Percentiles rank a stretch among this genome's conserved stretches.
Conservation (phyloP, 2,113 vertebrate species). For the Leucopternis melanops region DNA sequence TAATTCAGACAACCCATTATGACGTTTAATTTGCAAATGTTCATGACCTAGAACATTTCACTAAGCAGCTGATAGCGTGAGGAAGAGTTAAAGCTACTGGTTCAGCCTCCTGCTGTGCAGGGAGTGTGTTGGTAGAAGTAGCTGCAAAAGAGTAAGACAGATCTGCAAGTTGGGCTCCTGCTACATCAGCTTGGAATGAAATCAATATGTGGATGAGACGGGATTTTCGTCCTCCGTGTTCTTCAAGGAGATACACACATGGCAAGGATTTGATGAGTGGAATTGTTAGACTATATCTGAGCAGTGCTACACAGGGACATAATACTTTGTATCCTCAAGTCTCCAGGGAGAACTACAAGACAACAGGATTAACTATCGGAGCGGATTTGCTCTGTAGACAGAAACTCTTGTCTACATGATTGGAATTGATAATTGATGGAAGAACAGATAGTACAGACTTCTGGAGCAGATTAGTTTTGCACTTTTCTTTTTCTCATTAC, state of each 20-base stretch:
- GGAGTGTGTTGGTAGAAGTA: not conserved
- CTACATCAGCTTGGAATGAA: not conserved
- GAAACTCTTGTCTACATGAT: conserved; percentile 32
- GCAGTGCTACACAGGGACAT: not conserved
- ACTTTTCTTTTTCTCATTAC: conserved; percentile 47
- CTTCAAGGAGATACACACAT: not conserved
- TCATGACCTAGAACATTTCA: not conserved
- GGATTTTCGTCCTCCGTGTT: not conserved
- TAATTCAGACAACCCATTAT: not conserved
- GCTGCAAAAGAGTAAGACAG: not conserved
- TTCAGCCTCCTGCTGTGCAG: not conserved
- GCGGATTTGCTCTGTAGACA: conserved; percentile 26
- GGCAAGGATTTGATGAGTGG: not conserved
- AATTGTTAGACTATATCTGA: not conserved
- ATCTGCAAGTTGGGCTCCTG: not conserved
- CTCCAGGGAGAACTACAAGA: not conserved
- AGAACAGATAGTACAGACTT: conserved; percentile 9
- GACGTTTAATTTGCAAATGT: not conserved
- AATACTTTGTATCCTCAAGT: not conserved
- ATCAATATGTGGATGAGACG: not conserved
- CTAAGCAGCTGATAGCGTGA: not conserved
- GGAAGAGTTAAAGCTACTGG: not conserved
- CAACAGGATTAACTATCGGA: conserved; percentile 18
- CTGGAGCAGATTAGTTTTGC: conserved; percentile 39
- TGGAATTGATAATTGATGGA: conserved; percentile 32